Evolutionary conservation across 2,888 invertebrate species (phyloP).

Genomic region (Sceliomorpha sp.): DNA sequence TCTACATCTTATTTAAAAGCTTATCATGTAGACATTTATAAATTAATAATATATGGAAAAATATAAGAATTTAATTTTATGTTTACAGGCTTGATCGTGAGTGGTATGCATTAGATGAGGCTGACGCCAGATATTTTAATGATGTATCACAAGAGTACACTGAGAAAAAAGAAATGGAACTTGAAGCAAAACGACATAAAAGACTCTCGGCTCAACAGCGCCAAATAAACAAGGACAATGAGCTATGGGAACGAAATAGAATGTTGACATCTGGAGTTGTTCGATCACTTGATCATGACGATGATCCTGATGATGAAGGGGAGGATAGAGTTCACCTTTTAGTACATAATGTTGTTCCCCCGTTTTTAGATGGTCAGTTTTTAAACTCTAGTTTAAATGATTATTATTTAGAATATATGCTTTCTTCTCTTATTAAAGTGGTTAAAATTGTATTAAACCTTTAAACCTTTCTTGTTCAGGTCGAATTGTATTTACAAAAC

Average conservation of each 20-base stretch:
- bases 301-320: slow-evolving; percentile 97
- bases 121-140: slow-evolving; percentile 95
- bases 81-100: slow-evolving; percentile 90
- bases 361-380: slow-evolving; percentile 93
- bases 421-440: slow-evolving; percentile 99
- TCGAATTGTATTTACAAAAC: slow-evolving; percentile 98
- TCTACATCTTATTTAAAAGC: too few relatives aligned
- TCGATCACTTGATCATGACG: slow-evolving; percentile 91
- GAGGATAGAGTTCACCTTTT: slow-evolving; percentile 96
- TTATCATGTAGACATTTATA: too few relatives aligned
- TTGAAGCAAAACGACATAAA: slow-evolving; percentile 94
- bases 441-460: slow-evolving; percentile 76
- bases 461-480: slow-evolving; percentile 57
- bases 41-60: too few relatives aligned
- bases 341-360: slow-evolving; percentile 99
- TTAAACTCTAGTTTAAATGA: too few relatives aligned
- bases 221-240: slow-evolving; percentile 99
- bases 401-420: too few relatives aligned
- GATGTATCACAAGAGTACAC: slow-evolving; percentile 95
- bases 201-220: slow-evolving; percentile 97
- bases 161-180: slow-evolving; percentile 94
- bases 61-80: neutral
- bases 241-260: slow-evolving; percentile 98
- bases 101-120: slow-evolving; percentile 98
- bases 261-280: slow-evolving; percentile 98